Evolutionary conservation across 1,140 invertebrate species (phyloP), one percentile per base, ranked within the genome.

Genomic region (Drosophila jambulina): DNA sequence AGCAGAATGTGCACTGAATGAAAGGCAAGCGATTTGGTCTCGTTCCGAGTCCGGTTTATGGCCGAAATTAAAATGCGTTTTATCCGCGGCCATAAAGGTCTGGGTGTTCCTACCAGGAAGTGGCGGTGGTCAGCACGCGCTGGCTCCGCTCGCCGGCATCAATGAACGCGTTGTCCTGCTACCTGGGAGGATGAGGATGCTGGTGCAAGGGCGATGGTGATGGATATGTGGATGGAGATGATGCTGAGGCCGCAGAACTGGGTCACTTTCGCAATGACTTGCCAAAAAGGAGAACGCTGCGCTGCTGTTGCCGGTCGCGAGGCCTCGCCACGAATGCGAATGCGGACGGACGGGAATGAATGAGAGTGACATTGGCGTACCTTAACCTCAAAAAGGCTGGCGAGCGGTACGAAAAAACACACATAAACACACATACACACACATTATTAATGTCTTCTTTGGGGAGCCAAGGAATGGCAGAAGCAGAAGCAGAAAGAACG

Each of bases 231-330:
- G 48, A 13, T 57, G 53, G 53, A 25, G 17, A n/a, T 23, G 38
- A 21, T 23, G 17, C 27, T 27, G 56, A 32, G 27, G 43, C 32
- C 59, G 54, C 83, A 74, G 84, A 87, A 84, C 78, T 87, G 85
- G 84, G 84, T 87, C 84, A 87, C 85, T 87, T 87, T 87, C 77
- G 85, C 84, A 87, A 78, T 87, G 84, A 87, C 84, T 87, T 88
- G 84, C 80, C 84, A 90, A 84, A 87, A 87, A 88, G 69, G 53
- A 74, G 71, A 87, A 75, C 53, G 53, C 67, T 79, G 76, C 78
- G 54, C 58, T 49, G 78, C 60, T 87, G 82, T 65, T 74, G 82
- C 79, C 70, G 86, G 57, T 83, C 74, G 84, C 84, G 84, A 81
- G 68, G 75, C 78, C 71, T 80, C 76, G 79, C 82, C 78, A 91